Evolutionary conservation across 2,797 vertebrate species (phyloP).

Genomic region (Holocentrus rufus): DNA sequence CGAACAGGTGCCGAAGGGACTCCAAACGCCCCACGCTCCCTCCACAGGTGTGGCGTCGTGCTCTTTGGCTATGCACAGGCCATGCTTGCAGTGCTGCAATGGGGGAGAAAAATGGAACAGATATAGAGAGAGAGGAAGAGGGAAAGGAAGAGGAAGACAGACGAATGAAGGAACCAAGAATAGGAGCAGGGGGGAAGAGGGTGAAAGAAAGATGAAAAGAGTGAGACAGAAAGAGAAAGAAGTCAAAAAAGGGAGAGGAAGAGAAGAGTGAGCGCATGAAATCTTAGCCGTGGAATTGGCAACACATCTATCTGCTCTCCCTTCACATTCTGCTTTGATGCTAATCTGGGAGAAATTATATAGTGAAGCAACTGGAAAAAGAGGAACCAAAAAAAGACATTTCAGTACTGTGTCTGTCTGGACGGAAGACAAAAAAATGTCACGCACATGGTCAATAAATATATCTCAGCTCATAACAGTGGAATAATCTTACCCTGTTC

Average conservation of each 20-base stretch:
- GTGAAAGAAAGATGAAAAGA: constrained; percentile 3
- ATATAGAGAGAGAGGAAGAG: neutral
- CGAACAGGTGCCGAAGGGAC: constrained; percentile 95
- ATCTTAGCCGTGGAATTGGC: constrained; percentile 53
- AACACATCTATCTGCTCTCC: constrained; percentile 62
- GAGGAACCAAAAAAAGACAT: constrained; percentile 38
- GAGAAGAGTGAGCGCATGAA: constrained; percentile 40
- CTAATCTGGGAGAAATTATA: constrained; percentile 71
- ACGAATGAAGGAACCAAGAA: constrained; percentile 3
- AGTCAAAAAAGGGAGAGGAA: constrained; percentile 4
- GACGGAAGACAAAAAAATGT: constrained; percentile 51
- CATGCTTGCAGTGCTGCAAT: constrained; percentile 94
- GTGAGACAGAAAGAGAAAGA: neutral
- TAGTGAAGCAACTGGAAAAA: constrained; percentile 49
- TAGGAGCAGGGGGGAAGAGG: neutral
- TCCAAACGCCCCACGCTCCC: constrained; percentile 97
- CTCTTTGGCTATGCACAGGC: constrained; percentile 92
- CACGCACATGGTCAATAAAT: constrained; percentile 59
- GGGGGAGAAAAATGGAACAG: constrained; percentile 34
- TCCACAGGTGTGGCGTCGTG: constrained; percentile 84
- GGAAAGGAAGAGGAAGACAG: neutral
- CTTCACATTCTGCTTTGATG: constrained; percentile 59
- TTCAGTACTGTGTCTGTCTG: constrained; percentile 38
- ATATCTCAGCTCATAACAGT: constrained; percentile 53
- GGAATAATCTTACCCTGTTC: constrained; percentile 52